Base-by-base conservation (phyloP, 92 coral and sea anemone species). In the Heteractis magnifica region DNA sequence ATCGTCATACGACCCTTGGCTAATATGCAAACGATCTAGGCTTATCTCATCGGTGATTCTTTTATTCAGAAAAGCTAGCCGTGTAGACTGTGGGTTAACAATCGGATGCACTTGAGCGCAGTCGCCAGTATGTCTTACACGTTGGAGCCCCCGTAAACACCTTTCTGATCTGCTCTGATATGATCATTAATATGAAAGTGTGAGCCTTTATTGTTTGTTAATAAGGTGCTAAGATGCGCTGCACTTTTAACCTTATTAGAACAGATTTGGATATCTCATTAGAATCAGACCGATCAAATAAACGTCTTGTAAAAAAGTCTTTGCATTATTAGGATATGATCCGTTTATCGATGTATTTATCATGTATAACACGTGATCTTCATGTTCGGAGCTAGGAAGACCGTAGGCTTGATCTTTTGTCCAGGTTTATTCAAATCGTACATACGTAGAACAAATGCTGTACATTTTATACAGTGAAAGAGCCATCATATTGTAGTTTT, bases 51-150 rank as follows among this genome's bases (percentile, higher is more conserved):
- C 73, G 73, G 73, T 62, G 26, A 26, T 68, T 68, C 72, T 68
- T 68, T 68, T 4, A 68, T 21, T 7, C 73, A 68, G 73, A 7
- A 16, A 10, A 20, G 44, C 15, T 68, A 20, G 73, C 73, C 73
- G 73, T 11, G 4, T 68, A 68, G 73, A 68, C 73, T 68, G 21
- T 5, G 19, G 52, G 26, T 59, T 52, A 76, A 56, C 78, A 82
- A 56, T 76, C 48, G 23, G 18, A 56, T 52, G 68, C 50, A 50
- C 73, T 49, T 48, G 51, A 23, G 49, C n/a, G 41, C 51, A 49
- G 86, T 82, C 86, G 86, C 86, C 86, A 82, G 21, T 26, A 55
- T 20, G 86, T 74, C 86, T 77, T 82, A n/a, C 52, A 16, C 75
- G 56, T 60, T 60, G 56, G 80, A 81, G 84, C 84, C 77, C 83